Base-by-base conservation (phyloP, 2,113 vertebrate genomes). In the Suncus etruscus region DNA sequence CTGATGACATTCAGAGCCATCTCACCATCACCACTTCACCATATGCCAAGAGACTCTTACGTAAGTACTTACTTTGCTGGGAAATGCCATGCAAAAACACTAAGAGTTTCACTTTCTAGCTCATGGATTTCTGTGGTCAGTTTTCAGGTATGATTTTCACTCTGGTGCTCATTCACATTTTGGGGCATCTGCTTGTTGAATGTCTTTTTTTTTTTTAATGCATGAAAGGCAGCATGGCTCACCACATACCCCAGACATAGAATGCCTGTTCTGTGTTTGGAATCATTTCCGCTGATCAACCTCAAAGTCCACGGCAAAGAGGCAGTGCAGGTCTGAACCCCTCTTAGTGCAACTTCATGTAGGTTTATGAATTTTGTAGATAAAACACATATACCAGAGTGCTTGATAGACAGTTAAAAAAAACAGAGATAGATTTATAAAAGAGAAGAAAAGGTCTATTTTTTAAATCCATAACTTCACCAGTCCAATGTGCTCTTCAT, bases 101-200 rank as follows among this genome's bases (percentile, higher is more conserved):
- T 80, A 27, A n/a, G 5, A 61, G 2, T 22, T 72, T 72, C n/a
- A 20, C 61, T 75, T 29, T 70, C 24, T 32, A 73, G 85, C 63
- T 63, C 18, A 63, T 66, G 20, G 0, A 3, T 89, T 68, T 81
- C 77, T 25, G 18, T 31, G 73, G 25, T 58, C 45, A 70, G 2
- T 4, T 81, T 86, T 70, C 6, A 72, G 10, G 15, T 61, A 83
- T 86, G 27, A n/a, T 50, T 73, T 92, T 75, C 86, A 48, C 73
- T 24, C 6, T 50, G 16, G 29, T 6, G 4, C 85, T 81, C 20
- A 89, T 74, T 83, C 31, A 15, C 11, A 58, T 58, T 81, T 82
- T 85, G 25, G 82, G 65, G 27, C 11, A 91, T 45, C 29, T 24
- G 32, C 66, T 74, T 20, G 31, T 73, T 29, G n/a, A 70, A 70